These are phyloP conservation scores for Tenthredo livida DNA, from an alignment of 2,888 invertebrate genomes.

Conservation along the genomic window DNA sequence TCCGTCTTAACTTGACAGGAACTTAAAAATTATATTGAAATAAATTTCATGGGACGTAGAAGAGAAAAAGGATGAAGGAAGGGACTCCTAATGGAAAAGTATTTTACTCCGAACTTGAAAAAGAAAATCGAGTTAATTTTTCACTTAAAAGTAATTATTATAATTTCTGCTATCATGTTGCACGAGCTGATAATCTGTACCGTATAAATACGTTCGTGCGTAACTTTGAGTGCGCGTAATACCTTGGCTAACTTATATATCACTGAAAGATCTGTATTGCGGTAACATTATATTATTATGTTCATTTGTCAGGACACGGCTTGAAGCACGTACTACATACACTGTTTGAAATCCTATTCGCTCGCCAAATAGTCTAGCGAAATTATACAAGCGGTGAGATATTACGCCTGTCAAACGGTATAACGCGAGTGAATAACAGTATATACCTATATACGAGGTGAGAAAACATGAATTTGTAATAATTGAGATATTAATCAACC, in stretches of 20 bases:
- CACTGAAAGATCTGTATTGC: background rate
- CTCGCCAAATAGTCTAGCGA: conserved; percentile 32
- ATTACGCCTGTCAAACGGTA: conserved; percentile 30
- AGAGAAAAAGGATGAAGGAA: background rate
- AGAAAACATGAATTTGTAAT: conserved; percentile 51
- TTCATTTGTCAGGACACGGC: conserved; percentile 21
- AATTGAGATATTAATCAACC: conserved; percentile 46
- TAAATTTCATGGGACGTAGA: background rate
- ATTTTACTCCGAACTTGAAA: background rate
- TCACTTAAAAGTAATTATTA: background rate
- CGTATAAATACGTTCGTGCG: background rate
- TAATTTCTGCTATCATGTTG: background rate
- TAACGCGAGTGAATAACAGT: background rate
- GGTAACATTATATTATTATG: conserved; percentile 21
- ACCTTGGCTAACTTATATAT: conserved; percentile 4
- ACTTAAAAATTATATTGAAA: background rate
- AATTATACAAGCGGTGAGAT: conserved; percentile 11
- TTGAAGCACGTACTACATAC: conserved; percentile 7
- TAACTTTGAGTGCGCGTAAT: background rate
- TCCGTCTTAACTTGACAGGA: background rate
- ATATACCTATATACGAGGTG: background rate
- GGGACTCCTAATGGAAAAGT: background rate
- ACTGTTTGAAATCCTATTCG: background rate
- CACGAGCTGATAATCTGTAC: background rate
- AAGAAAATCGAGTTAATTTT: background rate